A percentile compares a stretch with the other conserved stretches of the same genome.
Conservation (phyloP, 1,140 invertebrate genomes). For the Scaptomyza hsui region DNA sequence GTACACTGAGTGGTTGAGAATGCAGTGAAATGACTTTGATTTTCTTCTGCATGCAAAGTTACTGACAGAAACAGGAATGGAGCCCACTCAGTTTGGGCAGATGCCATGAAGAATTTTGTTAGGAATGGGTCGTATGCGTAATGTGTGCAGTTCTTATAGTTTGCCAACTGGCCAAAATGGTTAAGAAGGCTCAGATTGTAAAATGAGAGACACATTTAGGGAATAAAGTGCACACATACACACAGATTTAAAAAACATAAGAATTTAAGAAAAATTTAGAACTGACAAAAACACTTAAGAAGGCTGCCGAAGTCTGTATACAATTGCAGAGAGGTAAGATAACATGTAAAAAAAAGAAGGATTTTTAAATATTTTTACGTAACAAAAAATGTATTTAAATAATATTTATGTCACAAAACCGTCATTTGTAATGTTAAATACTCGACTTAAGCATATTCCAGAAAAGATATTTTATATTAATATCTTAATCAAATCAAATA, state of each 20-base stretch:
- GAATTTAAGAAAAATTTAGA: conserved; percentile 19
- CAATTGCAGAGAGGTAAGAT: conserved; percentile 11
- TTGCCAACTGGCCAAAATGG: conserved; percentile 10
- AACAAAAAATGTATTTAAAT: no score
- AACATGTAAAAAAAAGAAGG: no score
- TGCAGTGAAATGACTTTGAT: conserved; percentile 6
- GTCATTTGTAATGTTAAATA: no score
- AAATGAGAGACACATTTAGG: conserved; percentile 52
- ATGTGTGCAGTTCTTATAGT: conserved; percentile 25
- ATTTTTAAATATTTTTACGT: no score
- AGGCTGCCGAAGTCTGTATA: neutral
- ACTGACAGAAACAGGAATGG: conserved; percentile 69
- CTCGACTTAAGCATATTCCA: no score
- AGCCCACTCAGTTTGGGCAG: conserved; percentile 11
- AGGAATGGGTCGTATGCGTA: conserved; percentile 35
- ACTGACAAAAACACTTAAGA: neutral
- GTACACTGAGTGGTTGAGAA: conserved; percentile 25
- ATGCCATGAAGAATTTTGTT: conserved; percentile 6
- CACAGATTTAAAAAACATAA: conserved; percentile 28
- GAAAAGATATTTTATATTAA: no score
- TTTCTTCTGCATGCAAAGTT: conserved; percentile 49
- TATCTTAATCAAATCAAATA: no score
- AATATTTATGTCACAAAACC: no score
- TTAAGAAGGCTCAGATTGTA: conserved; percentile 39
- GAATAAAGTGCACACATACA: conserved; percentile 22